These are phyloP conservation scores for Aplocera efformata DNA, from an alignment of 2,888 invertebrate species.

Conservation along the genomic window DNA sequence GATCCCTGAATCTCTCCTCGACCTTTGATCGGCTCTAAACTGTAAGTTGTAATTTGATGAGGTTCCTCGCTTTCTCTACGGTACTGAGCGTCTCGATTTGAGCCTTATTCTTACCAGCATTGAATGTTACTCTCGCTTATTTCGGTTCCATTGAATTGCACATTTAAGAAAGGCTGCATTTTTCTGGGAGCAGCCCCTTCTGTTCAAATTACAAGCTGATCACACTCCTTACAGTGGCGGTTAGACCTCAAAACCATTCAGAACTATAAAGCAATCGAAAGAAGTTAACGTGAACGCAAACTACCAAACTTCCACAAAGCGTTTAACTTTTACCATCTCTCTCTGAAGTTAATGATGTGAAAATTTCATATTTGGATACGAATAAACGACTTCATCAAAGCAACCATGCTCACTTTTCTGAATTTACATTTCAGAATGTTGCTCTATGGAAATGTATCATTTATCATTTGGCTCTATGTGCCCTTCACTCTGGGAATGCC, in stretches of 20 bases:
- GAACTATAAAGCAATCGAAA: constrained; percentile 42
- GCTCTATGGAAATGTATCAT: no score
- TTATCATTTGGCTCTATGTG: no score
- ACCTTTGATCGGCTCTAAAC: constrained; percentile 25
- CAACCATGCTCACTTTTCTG: constrained; percentile 11
- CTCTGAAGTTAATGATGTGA: constrained; percentile 32
- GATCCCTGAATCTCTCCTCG: constrained; percentile 21
- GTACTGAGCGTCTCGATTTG: constrained; percentile 1
- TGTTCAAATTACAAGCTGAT: constrained; percentile 21
- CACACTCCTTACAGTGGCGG: constrained; percentile 15
- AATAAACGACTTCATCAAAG: constrained; percentile 21
- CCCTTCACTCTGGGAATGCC: no score
- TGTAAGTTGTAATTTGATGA: constrained; percentile 20
- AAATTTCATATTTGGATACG: constrained; percentile 32
- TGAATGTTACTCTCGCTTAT: not conserved
- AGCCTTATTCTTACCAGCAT: constrained; percentile 1
- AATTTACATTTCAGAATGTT: constrained; percentile 12
- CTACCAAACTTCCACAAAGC: constrained; percentile 34
- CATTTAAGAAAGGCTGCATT: constrained; percentile 1
- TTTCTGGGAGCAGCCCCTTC: constrained; percentile 9
- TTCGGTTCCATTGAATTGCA: not conserved
- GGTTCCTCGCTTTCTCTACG: constrained; percentile 14
- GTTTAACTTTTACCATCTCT: constrained; percentile 36
- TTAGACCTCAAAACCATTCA: constrained; percentile 30
- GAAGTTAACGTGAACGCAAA: constrained; percentile 39